Conservation (phyloP, 1,140 invertebrate species). For the Marisa cornuarietis region DNA sequence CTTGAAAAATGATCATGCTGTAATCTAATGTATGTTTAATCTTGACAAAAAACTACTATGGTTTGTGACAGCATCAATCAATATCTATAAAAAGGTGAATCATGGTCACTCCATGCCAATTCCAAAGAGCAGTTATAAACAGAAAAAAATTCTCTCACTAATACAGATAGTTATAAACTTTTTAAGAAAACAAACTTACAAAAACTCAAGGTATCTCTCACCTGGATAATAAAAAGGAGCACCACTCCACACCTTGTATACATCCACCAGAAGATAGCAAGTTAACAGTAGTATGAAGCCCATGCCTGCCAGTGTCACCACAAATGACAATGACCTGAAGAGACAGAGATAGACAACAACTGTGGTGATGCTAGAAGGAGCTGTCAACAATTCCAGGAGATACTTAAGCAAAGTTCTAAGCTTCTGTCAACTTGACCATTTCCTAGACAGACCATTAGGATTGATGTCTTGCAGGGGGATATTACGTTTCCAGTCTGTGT, state of each 20-base stretch:
- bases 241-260: conserved; percentile 81
- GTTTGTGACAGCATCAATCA: no score
- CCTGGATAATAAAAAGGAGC: conserved; percentile 82
- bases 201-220: conserved; percentile 25
- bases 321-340: conserved; percentile 86
- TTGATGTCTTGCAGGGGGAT: no score
- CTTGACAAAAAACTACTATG: no score
- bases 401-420: no score
- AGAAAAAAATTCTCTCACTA: conserved; percentile 5
- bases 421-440: no score
- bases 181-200: neutral
- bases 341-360: conserved; percentile 64
- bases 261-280: conserved; percentile 85
- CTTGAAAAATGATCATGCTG: no score
- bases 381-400: no score
- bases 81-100: no score
- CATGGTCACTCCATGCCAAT: no score
- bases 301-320: conserved; percentile 78
- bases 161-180: neutral
- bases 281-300: conserved; percentile 78
- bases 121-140: neutral
- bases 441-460: no score
- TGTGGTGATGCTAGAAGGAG: neutral
- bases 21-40: no score
- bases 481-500: no score